phyloP scores from a whole-genome alignment of 2,797 vertebrate genomes.

The Tarsius wallacei region DNA sequence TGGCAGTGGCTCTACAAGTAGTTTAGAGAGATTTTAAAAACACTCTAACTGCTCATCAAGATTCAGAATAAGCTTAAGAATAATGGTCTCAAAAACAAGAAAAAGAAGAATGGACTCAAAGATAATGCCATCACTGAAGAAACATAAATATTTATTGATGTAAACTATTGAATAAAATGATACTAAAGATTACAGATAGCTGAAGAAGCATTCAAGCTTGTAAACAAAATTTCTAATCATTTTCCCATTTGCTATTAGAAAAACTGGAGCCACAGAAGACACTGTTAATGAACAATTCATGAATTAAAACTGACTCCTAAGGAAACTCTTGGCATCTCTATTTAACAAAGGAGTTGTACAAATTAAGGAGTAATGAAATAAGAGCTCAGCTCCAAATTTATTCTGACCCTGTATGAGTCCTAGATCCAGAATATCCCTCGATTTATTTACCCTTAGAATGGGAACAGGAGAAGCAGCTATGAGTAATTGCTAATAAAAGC shows the following conservation, averaged over 20 bases:
- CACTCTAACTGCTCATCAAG: background rate
- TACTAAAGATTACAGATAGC: background rate
- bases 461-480: constrained; percentile 28
- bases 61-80: constrained; percentile 47
- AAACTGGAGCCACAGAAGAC: background rate
- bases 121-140: background rate
- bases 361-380: background rate
- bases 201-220: constrained; percentile 4
- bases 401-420: background rate
- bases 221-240: constrained; percentile 9
- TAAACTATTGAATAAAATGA: background rate
- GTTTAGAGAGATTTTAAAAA: background rate
- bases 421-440: background rate
- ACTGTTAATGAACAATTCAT: background rate
- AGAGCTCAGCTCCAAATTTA: background rate
- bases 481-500: constrained; percentile 70
- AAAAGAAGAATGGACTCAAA: background rate
- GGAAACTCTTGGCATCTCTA: background rate
- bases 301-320: background rate
- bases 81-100: background rate
- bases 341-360: background rate
- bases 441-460: constrained; percentile 61
- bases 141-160: constrained; percentile 26
- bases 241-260: constrained; percentile 27
- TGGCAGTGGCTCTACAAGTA: background rate